Evolutionary conservation across 2,113 vertebrate species (phyloP).

Genomic region (Myotis yumanensis): DNA sequence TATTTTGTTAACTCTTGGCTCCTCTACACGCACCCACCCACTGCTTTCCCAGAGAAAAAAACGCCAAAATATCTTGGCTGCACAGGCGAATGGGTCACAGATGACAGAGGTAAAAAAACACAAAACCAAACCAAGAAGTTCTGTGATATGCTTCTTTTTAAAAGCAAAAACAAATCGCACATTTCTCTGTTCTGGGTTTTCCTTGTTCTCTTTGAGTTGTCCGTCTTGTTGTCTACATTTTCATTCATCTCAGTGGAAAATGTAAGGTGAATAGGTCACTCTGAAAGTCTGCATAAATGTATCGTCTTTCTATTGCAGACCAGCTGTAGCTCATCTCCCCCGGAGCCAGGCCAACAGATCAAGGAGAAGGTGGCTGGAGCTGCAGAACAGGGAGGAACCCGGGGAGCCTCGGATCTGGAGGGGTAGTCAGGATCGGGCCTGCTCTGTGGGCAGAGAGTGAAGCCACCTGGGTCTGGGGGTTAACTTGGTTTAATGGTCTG

Average conservation of each 20-base stretch:
- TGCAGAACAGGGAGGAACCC: neutral
- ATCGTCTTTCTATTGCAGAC: conserved; percentile 42
- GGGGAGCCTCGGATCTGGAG: neutral
- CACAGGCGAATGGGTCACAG: conserved; percentile 71
- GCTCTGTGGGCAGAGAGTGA: neutral
- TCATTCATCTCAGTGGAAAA: conserved; percentile 58
- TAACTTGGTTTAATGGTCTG: neutral
- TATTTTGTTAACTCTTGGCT: conserved; percentile 72
- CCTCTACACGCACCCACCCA: conserved; percentile 71
- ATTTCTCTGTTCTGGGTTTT: conserved; percentile 41
- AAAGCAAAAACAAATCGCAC: conserved; percentile 50
- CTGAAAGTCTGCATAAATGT: conserved; percentile 59
- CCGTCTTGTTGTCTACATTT: conserved; percentile 40
- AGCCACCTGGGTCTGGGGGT: neutral
- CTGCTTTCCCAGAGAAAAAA: conserved; percentile 78
- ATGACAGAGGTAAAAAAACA: conserved; percentile 67
- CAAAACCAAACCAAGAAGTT: neutral
- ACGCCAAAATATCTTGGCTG: conserved; percentile 72
- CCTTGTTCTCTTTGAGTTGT: conserved; percentile 39
- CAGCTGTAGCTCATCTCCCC: conserved; percentile 49
- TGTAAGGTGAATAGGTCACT: conserved; percentile 57
- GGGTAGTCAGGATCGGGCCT: neutral
- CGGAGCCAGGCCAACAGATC: conserved; percentile 3
- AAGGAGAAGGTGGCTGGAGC: conserved; percentile 5
- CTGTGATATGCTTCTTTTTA: conserved; percentile 45